Evolutionary conservation across 2,797 vertebrate species (phyloP).

Genomic region (Lophotriccus pileatus): DNA sequence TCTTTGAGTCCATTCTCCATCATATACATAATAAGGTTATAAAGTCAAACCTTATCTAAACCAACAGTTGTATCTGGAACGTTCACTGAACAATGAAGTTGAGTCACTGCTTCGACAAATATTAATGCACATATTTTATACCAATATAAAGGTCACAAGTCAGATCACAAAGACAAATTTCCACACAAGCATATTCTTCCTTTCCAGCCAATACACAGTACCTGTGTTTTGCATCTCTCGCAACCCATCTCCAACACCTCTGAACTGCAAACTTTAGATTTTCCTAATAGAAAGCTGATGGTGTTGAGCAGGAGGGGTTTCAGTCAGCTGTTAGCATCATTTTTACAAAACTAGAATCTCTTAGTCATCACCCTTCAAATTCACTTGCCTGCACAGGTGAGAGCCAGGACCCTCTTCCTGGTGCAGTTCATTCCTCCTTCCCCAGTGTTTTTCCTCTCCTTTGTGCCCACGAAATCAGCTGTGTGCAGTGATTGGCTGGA

Average conservation of each 20-base stretch:
- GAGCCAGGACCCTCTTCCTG: background rate
- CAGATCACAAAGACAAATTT: background rate
- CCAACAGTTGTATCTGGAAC: accelerated
- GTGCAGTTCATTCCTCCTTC: background rate
- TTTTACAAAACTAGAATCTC: background rate
- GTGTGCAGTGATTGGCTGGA: accelerated
- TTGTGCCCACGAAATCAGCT: background rate
- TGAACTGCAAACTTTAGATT: background rate
- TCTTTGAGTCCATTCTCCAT: background rate
- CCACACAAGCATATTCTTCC: background rate
- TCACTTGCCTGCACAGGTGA: background rate
- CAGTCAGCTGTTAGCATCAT: background rate
- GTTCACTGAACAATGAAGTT: background rate
- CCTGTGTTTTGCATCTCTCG: background rate
- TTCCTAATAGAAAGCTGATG: background rate
- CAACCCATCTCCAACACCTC: background rate
- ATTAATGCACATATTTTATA: background rate
- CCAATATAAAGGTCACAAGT: background rate
- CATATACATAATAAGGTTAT: background rate
- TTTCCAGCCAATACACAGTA: background rate
- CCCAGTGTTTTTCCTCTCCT: background rate
- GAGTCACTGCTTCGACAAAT: background rate
- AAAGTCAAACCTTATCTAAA: background rate
- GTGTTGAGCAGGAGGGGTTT: background rate
- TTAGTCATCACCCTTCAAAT: background rate